Evolutionary conservation across 2,113 vertebrate genomes (phyloP).

Genomic region (Pygathrix nemaeus): DNA sequence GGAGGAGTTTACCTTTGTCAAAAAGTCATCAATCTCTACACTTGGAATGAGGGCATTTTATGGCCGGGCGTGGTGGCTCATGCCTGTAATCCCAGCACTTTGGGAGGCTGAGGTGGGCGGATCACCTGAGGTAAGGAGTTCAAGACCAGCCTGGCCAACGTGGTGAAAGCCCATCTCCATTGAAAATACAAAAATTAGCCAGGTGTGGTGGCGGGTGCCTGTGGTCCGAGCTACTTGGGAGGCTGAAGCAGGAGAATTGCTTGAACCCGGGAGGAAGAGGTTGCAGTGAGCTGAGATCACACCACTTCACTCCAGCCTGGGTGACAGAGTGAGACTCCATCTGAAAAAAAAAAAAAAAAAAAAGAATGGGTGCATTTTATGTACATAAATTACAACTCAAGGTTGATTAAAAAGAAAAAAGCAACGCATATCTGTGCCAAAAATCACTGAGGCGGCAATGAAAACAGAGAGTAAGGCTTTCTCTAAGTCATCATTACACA

Average conservation of each 20-base stretch:
- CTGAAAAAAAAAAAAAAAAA: too few relatives aligned
- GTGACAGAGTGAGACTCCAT: too few relatives aligned
- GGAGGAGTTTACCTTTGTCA: not conserved
- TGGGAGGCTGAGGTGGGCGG: not conserved
- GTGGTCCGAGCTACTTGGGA: not conserved
- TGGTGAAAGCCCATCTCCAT: too few relatives aligned
- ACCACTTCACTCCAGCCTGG: too few relatives aligned
- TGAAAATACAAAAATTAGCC: too few relatives aligned
- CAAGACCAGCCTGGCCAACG: too few relatives aligned
- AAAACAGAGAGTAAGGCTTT: not conserved
- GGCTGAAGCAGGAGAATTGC: not conserved
- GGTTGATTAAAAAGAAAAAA: not conserved
- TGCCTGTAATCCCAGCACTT: not conserved
- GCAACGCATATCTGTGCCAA: not conserved
- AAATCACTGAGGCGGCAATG: not conserved
- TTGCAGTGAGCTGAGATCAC: too few relatives aligned
- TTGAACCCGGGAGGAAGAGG: too few relatives aligned
- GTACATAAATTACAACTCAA: not conserved
- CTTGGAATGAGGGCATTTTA: not conserved
- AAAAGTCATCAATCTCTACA: not conserved
- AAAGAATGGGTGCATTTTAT: not conserved
- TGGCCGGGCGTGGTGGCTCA: fast-evolving
- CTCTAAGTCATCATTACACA: not conserved
- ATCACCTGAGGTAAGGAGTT: too few relatives aligned
- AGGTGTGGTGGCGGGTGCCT: not conserved